Evolutionary conservation across 30 jellyfish, hydroid and myxozoan species (phyloP), one percentile per base, ranked within the genome.

Genomic region (Turritopsis dohrnii): DNA sequence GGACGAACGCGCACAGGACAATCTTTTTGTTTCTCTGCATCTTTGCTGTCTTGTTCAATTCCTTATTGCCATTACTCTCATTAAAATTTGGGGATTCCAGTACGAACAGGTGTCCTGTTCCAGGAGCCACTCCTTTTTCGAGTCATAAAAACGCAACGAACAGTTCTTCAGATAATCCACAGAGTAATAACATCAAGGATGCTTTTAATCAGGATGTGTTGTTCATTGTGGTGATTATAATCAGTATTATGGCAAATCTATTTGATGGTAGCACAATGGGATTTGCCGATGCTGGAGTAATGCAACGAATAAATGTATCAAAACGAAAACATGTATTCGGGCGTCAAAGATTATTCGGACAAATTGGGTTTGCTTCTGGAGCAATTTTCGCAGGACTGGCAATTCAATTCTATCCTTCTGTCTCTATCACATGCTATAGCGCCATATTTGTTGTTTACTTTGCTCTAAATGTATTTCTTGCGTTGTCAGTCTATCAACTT

Each of bases 331-430:
- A 53, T 19, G 26, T 26, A 22, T 77, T 77, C 18, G 75, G 85
- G 8, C 66, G 75, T 75, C 94, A 84, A 54, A 73, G 95, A 29
- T 77, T 91, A 9, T 91, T 91, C 87, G 96, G 95, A 18, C 91
- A 96, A 54, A 85, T 91, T 66, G 97, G 97, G 4, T 86, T 83
- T 77, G 96, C 96, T 19, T 52, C 81, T 66, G 93, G 95, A 3
- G 88, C 97, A 0, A 66, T 84, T 19, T 84, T 88, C 8, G 79
- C 96, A n/a, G 94, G 96, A 1, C 83, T 83, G 7, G 96, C 90
- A 0, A 74, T 91, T 18, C 86, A 83, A 53, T 83, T 86, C 4
- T 77, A 21, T 30, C 85, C 85, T 5, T 24, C 66, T 26, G 74
- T 66, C 41, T 26, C 41, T 0, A 66, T 77, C 71, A 29, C 85